Evolutionary conservation across 2,797 vertebrate genomes (phyloP), one percentile per base, ranked within the genome.

Genomic region (Hylomyscus alleni): DNA sequence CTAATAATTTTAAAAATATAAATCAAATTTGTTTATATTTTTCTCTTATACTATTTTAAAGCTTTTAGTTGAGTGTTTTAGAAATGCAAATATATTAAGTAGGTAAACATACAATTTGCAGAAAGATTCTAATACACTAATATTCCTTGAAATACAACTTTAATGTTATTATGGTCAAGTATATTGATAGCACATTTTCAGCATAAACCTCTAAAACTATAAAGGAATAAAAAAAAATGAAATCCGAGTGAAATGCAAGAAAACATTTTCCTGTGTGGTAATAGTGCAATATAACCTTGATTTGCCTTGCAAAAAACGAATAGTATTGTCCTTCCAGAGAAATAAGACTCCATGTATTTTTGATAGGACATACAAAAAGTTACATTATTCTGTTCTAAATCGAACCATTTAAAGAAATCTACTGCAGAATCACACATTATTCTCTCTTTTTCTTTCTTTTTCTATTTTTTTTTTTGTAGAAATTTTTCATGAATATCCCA

Each of bases 331-430:
- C 73, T 96, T 72, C 14, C 62, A 90, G 7, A 97, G 87, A 98
- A 97, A 67, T 69, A 97, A 54, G n/a, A 73, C 12, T 96, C n/a
- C 58, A 10, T 91, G 47, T 75, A 97, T 98, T 89, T 97, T 97
- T 95, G 60, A 96, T 97, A 97, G 97, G 31, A 90, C 52, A 67
- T 97, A 93, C 98, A 98, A 98, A 98, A 98, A 58, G 78, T 97
- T 97, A 58, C n/a, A 97, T 98, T 98, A 92, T 20, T 97, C 54
- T 96, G 13, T 94, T 98, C n/a, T 93, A 98, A 97, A 98, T 13
- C 73, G 96, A 98, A 97, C 89, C 78, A 22, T 94, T 98, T 98
- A 88, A 47, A 94, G 96, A 98, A 96, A 14, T 65, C 94, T 97
- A 86, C 77, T 96, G 58, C 24, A 97, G 93, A 96, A 97, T 97